Base-by-base conservation (phyloP, 2,113 vertebrate species). In the Perccottus glenii region DNA sequence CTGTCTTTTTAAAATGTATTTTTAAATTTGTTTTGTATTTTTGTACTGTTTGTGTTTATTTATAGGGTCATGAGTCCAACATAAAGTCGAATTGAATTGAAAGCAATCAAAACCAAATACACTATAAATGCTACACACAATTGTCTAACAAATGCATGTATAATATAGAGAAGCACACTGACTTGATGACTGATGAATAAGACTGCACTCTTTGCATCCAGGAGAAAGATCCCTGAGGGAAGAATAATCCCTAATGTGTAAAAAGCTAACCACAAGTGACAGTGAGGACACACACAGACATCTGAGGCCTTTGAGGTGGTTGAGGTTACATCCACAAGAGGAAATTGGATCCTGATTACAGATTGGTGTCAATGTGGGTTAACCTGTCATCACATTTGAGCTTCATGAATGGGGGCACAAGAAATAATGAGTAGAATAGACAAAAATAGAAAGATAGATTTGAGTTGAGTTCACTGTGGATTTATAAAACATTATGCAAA, bases 281-380 rank as follows among this genome's bases (percentile, higher is more conserved):
- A 36, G 52, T 35, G 32, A n/a, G 32, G 33, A 11, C 6, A 19
- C 50, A 63, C 40, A 60, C 14, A 48, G 35, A 76, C 52, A 36
- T 5, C 15, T 15, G 14, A 45, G 45, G n/a, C 68, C 61, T 67
- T 27, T 12, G 38, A 10, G 45, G 7, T 36, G n/a, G 14, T 69
- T 52, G 55, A 80, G 81, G 86, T 86, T 81, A 67, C 67, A 65
- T 43, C 71, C 57, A 70, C 63, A 67, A 65, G 56, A 81, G 85
- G 85, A 90, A 88, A 90, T 90, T 78, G 82, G 56, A 82, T 86
- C 42, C 59, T 70, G 74, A 73, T 67, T 66, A 75, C 48, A 89
- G 73, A 85, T 85, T 80, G 75, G 55, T 78, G 80, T 89, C 80
- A 86, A 4, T 19, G 50, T 11, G 44, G 64, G 58, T 87, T 52